Evolutionary conservation across 1,140 invertebrate species (phyloP), one percentile per base, ranked within the genome.

Genomic region (Drosophila funebris): DNA sequence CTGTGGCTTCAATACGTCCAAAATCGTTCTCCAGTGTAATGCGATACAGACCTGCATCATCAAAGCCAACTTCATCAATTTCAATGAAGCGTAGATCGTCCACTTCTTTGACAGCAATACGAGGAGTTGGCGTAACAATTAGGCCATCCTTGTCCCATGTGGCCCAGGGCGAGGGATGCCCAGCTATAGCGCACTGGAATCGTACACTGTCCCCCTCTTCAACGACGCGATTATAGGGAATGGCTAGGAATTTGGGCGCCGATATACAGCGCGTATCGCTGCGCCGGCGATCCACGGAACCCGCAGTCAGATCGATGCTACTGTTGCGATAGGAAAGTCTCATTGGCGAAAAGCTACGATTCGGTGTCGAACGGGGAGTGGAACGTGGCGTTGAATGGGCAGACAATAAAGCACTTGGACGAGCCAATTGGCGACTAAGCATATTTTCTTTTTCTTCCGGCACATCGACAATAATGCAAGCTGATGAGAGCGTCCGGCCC

Each of bases 201-300:
- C 95, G 87, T 1, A 96, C 94, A 1, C 95, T 95, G 74, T 97
- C 96, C 6, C 96, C 96, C 91, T 96, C 95, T 85, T 97, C 95
- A 0, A 94, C 96, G 4, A 97, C 94, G 44, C 95, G 94, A 90
- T 97, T 97, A 84, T 96, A 96, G 1, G 97, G 97, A 61, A 97
- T 95, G 16, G 96, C 96, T 90, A 97, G 96, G 92, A 98, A 98
- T 91, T 96, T 96, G 0, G 96, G 96, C 1, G 96, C 93, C 33
- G 93, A 83, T 18, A 93, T 81, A 53, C 91, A 68, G 0, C 81
- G 73, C 6, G 73, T 91, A 90, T 43, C 90, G 70, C 79, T 87
- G 3, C 81, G 3, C 95, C 96, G 4, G 94, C 93, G 48, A 90
- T 88, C 53, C 91, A 78, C 46, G 74, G 78, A 70, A 1, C 73